Evolutionary conservation across 2,113 vertebrate species (phyloP), one percentile per base, ranked within the genome.

Genomic region (Etheostoma cragini): DNA sequence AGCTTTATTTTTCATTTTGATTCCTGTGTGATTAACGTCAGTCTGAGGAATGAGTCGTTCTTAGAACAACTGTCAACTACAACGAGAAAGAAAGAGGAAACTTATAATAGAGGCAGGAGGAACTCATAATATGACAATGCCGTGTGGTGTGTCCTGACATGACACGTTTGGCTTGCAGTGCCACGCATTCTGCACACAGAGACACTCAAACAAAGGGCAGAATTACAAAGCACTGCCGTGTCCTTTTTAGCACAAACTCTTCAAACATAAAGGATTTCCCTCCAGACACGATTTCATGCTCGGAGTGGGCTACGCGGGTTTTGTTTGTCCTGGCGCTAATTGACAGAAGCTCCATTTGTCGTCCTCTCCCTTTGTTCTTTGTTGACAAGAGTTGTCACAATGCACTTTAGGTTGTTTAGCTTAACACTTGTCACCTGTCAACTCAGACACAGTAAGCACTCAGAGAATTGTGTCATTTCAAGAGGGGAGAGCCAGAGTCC

Each of bases 341-440:
- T 84, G 89, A 84, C 82, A 84, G 70, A 46, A 57, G 69, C 6
- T 11, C 19, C 75, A 63, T 89, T 85, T 82, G 78, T 82, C 57
- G 45, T 83, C 35, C 11, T 83, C 69, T 70, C 22, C 24, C 42
- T 79, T 81, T 82, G 38, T 64, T 80, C 78, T 33, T 5, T 35
- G 84, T 76, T 85, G 86, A 89, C 84, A 70, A 70, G 72, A 82
- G 80, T 76, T 91, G 89, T 87, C 81, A 84, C 49, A 57, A 52
- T 52, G 75, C 73, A 53, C 77, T 79, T 80, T 61, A 60, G 76
- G 58, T 83, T 81, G 72, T 84, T 87, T 66, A 56, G 81, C 80
- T 84, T 24, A 87, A 70, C 73, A 74, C 80, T 78, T 58, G 70
- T 90, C 86, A 82, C 73, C 81, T 75, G 86, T 89, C 87, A 86